These are phyloP conservation scores for Dysidea cf. avara DNA, from an alignment of 37 sponge, comb jelly and placozoan genomes.

Conservation along the genomic window DNA sequence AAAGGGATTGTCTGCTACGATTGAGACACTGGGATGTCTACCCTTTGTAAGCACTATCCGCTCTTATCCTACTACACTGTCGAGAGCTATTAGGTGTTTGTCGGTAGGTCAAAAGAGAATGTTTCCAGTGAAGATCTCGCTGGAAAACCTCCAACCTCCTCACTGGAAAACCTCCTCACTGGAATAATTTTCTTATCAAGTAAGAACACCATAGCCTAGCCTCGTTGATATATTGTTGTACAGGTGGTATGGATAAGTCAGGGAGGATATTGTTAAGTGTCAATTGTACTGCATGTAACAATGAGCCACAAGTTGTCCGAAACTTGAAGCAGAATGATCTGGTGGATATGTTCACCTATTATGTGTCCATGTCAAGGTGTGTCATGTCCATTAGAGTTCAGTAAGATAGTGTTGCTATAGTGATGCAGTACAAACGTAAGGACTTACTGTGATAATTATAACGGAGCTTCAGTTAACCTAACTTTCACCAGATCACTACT, in stretches of 20 bases:
- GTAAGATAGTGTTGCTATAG: no score
- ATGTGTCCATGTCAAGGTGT: slow-evolving; percentile 69
- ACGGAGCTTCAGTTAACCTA: slow-evolving; percentile 43
- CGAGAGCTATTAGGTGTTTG: no score
- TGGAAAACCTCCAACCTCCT: no score
- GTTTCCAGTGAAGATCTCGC: slow-evolving; percentile 56
- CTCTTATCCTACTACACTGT: no score
- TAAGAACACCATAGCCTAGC: slow-evolving; percentile 4
- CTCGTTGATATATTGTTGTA: not conserved
- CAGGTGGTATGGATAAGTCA: slow-evolving; percentile 67
- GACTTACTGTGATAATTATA: slow-evolving; percentile 56
- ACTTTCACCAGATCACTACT: slow-evolving; percentile 33
- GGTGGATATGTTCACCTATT: slow-evolving; percentile 68
- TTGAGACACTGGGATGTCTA: no score
- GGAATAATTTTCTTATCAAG: slow-evolving; percentile 65
- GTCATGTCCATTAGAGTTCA: not conserved
- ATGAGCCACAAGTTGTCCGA: slow-evolving; percentile 27
- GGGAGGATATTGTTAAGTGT: slow-evolving; percentile 53
- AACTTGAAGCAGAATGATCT: slow-evolving; percentile 45
- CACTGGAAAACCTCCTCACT: no score
- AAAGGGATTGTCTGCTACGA: no score
- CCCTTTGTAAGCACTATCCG: no score
- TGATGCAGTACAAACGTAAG: slow-evolving; percentile 7
- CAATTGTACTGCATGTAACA: slow-evolving; percentile 24
- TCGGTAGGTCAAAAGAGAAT: slow-evolving; percentile 56